Conservation (phyloP, 2,797 vertebrate genomes). For the Myripristis murdjan region DNA sequence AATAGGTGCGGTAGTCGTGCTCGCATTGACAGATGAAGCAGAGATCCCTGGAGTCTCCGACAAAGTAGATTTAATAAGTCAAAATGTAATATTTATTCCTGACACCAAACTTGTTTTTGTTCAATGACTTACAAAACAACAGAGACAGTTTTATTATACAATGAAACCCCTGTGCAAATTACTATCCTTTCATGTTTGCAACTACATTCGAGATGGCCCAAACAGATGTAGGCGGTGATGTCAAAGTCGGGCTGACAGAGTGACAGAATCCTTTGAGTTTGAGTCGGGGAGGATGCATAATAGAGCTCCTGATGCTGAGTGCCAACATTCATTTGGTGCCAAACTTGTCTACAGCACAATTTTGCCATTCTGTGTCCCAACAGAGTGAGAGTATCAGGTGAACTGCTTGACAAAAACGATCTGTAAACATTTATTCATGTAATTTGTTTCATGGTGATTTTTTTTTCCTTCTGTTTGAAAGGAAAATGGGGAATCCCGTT, state of each 20-base stretch:
- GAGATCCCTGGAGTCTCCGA: background rate
- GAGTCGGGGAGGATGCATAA: constrained; percentile 31
- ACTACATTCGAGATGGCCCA: constrained; percentile 30
- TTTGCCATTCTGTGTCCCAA: constrained; percentile 8
- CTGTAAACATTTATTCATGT: constrained; percentile 20
- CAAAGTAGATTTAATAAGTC: constrained; percentile 3
- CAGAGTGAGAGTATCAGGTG: constrained; percentile 26
- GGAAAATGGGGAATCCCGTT: background rate
- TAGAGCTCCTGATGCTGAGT: constrained; percentile 29
- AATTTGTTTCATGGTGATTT: background rate
- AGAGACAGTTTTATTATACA: constrained; percentile 1
- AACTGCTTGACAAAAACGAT: constrained; percentile 9
- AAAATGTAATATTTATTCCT: constrained; percentile 14
- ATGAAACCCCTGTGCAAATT: constrained; percentile 12
- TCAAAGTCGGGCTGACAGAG: constrained; percentile 49
- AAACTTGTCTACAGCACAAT: constrained; percentile 1
- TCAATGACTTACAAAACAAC: constrained; percentile 31
- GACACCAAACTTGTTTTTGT: constrained; percentile 14
- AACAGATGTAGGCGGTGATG: constrained; percentile 42
- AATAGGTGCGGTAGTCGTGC: background rate
- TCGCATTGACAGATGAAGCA: background rate
- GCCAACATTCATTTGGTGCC: constrained; percentile 39
- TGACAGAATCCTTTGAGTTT: constrained; percentile 55
- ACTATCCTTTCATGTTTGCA: constrained; percentile 19
- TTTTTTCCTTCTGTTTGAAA: background rate